phyloP scores from a whole-genome alignment of 2,113 vertebrate genomes.

The Trematomus loennbergii region DNA sequence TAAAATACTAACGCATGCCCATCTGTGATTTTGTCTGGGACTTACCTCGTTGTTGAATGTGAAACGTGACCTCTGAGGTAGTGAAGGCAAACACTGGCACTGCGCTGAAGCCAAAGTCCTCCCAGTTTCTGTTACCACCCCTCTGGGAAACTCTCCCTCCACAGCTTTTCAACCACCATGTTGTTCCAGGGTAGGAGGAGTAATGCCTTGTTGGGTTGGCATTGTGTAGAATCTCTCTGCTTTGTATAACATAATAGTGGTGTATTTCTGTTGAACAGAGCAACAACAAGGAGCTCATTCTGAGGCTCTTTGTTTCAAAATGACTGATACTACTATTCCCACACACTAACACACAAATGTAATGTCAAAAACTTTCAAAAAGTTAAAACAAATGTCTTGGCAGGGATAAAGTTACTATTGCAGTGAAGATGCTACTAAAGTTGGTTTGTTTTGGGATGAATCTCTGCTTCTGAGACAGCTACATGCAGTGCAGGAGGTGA shows the following conservation, averaged over 20 bases:
- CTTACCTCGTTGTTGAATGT: conserved; percentile 54
- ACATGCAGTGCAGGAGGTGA: neutral
- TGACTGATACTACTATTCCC: neutral
- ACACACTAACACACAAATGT: neutral
- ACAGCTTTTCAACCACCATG: conserved; percentile 11
- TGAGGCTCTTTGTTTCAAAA: conserved; percentile 12
- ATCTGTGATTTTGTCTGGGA: neutral
- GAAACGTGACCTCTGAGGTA: conserved; percentile 43
- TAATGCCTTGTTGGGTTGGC: conserved; percentile 16
- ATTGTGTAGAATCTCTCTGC: conserved; percentile 20
- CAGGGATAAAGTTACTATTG: neutral
- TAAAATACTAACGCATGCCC: neutral
- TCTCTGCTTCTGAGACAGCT: neutral
- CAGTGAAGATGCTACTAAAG: neutral
- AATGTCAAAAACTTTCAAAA: neutral
- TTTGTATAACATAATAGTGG: conserved; percentile 2
- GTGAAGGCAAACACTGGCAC: conserved; percentile 35
- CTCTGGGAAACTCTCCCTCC: conserved; percentile 20
- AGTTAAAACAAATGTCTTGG: neutral
- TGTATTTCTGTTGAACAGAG: neutral
- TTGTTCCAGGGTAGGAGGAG: conserved; percentile 50
- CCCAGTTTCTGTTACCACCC: conserved; percentile 43
- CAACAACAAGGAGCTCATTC: neutral
- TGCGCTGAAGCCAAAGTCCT: conserved; percentile 63
- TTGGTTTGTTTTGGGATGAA: neutral